These are phyloP conservation scores for Sinocyclocheilus anshuiensis DNA, from an alignment of 2,113 vertebrate genomes.

Conservation along the genomic window DNA sequence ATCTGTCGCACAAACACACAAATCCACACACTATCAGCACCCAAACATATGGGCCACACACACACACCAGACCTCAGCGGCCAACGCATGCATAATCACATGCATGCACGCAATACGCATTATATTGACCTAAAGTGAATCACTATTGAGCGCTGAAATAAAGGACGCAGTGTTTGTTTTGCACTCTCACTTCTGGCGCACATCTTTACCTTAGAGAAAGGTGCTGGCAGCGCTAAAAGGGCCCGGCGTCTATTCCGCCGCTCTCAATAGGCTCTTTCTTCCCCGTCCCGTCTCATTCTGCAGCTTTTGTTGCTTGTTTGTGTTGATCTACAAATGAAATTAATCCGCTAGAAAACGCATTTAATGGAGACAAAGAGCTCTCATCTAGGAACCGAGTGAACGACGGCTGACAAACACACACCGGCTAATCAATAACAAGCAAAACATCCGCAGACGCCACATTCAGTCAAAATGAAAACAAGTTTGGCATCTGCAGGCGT, in stretches of 20 bases:
- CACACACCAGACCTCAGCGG: conserved; percentile 76
- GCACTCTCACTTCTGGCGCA: neutral
- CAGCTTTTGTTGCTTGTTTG: neutral
- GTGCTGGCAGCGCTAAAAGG: conserved; percentile 10
- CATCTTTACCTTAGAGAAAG: neutral
- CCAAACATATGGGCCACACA: conserved; percentile 98
- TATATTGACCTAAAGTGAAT: neutral
- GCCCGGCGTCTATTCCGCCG: neutral
- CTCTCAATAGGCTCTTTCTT: conserved; percentile 24
- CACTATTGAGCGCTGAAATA: neutral
- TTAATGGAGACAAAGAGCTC: conserved; percentile 64
- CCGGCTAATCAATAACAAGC: conserved; percentile 64
- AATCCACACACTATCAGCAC: conserved; percentile 96
- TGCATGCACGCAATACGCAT: neutral
- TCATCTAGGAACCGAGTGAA: conserved; percentile 56
- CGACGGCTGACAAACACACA: conserved; percentile 54
- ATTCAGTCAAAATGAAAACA: neutral
- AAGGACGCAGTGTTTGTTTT: neutral
- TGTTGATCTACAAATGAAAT: conserved; percentile 52
- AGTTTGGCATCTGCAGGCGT: neutral
- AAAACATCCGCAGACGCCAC: neutral
- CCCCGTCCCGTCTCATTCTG: conserved; percentile 19
- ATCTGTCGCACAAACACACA: conserved; percentile 95
- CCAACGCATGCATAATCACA: conserved; percentile 21
- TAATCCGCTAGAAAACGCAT: conserved; percentile 58